A percentile compares a stretch with the other conserved stretches of the same genome.
These are phyloP conservation scores for Kryphioiulus occultus DNA, from an alignment of 2,888 invertebrate species.

Conservation along the genomic window DNA sequence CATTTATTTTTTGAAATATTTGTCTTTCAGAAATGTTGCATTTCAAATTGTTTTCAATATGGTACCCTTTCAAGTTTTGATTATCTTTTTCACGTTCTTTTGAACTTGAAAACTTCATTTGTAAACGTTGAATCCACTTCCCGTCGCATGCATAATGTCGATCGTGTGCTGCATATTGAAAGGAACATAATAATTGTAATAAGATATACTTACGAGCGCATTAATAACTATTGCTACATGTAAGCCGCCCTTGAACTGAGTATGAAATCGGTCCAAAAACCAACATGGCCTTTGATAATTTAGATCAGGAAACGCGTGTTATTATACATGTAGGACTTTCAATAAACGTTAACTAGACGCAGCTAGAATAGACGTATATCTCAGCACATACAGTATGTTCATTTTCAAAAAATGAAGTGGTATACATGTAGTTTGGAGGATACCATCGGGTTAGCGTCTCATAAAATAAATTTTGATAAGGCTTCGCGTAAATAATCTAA, in stretches of 20 bases:
- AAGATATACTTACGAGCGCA: not conserved
- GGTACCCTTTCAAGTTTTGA: no score
- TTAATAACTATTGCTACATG: no score
- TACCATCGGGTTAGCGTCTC: not conserved
- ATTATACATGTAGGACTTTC: not conserved
- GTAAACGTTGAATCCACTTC: no score
- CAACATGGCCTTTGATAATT: not conserved
- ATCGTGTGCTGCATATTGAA: not conserved
- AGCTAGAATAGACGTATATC: not conserved
- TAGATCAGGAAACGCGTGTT: not conserved
- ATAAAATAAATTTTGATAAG: not conserved
- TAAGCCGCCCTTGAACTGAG: not conserved
- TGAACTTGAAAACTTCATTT: no score
- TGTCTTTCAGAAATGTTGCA: no score
- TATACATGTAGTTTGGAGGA: not conserved
- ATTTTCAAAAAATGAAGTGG: not conserved
- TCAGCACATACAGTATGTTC: not conserved
- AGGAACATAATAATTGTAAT: not conserved
- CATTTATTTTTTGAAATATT: no score
- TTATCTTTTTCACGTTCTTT: no score
- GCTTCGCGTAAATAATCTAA: not conserved
- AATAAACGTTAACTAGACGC: not conserved
- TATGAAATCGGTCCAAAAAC: not conserved
- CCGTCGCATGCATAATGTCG: no score
- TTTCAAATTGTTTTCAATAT: no score